Conservation (phyloP, 2,797 vertebrate genomes). For the Sebastes glaucus region DNA sequence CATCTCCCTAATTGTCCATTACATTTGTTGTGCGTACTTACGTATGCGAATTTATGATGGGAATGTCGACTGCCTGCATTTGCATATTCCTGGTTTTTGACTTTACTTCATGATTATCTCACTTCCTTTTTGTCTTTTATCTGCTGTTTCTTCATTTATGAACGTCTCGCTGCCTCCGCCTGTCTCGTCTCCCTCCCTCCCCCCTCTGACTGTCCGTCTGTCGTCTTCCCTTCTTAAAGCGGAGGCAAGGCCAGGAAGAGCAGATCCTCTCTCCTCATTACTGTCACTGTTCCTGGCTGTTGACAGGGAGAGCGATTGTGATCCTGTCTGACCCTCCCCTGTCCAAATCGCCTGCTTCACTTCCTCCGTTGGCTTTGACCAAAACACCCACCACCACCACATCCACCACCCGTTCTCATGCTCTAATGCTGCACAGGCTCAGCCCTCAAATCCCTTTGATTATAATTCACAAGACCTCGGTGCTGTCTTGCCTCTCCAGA, state of each 20-base stretch:
- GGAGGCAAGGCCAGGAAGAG: background rate
- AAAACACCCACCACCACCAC: constrained; percentile 1
- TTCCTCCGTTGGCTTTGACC: constrained; percentile 24
- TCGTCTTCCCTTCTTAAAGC: background rate
- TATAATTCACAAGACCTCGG: constrained; percentile 26
- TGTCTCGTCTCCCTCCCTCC: background rate
- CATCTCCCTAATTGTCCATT: constrained; percentile 34
- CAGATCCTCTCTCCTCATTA: constrained; percentile 22
- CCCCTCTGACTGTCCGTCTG: background rate
- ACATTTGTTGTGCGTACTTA: background rate
- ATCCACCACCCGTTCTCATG: background rate
- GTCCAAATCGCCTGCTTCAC: constrained; percentile 25
- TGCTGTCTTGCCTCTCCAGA: constrained; percentile 20
- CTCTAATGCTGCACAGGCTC: constrained; percentile 1
- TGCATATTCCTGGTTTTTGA: background rate
- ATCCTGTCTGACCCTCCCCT: constrained; percentile 25
- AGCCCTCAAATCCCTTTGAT: constrained; percentile 44
- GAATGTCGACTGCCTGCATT: background rate
- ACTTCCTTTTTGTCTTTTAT: background rate
- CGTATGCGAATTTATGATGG: constrained; percentile 6
- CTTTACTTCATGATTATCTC: background rate
- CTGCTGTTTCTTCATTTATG: background rate
- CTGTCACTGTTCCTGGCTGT: background rate
- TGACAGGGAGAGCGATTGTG: constrained; percentile 10
- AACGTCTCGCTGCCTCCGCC: background rate